Evolutionary conservation across 35 echinoderm and acorn worm genomes (phyloP).

Genomic region (Chiridota heheva): DNA sequence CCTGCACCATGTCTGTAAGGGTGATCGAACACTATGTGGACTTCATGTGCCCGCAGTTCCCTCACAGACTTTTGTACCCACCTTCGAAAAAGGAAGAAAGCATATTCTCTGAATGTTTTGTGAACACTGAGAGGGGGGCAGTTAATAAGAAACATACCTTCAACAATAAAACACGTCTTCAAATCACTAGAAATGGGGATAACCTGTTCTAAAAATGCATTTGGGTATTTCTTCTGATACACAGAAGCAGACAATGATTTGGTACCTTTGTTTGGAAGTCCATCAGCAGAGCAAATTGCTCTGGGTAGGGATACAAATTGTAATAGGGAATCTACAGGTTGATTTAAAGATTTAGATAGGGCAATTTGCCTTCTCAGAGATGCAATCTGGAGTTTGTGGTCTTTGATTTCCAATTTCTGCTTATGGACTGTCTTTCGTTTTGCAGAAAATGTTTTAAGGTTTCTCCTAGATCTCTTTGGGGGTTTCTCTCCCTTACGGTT

Average conservation of each 20-base stretch:
- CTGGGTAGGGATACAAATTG: slow-evolving; percentile 34
- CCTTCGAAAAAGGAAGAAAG: slow-evolving; percentile 32
- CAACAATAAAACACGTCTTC: slow-evolving; percentile 30
- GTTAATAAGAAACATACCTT: slow-evolving; percentile 56
- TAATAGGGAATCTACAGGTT: slow-evolving; percentile 11
- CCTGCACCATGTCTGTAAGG: slow-evolving; percentile 33
- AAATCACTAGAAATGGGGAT: not conserved
- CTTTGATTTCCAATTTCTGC: slow-evolving; percentile 12
- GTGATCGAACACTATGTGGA: slow-evolving; percentile 49
- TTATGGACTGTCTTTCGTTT: slow-evolving; percentile 9
- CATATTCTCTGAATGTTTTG: slow-evolving; percentile 43
- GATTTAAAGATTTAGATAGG: slow-evolving; percentile 19
- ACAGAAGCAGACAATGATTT: slow-evolving; percentile 17
- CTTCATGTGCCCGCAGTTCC: not conserved
- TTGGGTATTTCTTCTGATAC: slow-evolving; percentile 5
- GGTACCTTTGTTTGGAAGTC: not conserved
- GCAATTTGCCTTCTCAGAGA: slow-evolving; percentile 56
- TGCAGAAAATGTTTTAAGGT: slow-evolving; percentile 21
- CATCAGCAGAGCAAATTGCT: slow-evolving; percentile 27
- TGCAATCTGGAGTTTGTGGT: slow-evolving; percentile 40
- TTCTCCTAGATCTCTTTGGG: slow-evolving; percentile 9
- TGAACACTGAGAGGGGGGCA: not conserved
- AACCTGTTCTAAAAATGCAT: not conserved
- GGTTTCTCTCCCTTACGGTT: slow-evolving; percentile 3
- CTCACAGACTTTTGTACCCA: slow-evolving; percentile 38